A percentile compares a stretch with the other conserved stretches of the same genome.
Conservation (phyloP, 2,888 invertebrate genomes). For the Caenorhabditis sp. region DNA sequence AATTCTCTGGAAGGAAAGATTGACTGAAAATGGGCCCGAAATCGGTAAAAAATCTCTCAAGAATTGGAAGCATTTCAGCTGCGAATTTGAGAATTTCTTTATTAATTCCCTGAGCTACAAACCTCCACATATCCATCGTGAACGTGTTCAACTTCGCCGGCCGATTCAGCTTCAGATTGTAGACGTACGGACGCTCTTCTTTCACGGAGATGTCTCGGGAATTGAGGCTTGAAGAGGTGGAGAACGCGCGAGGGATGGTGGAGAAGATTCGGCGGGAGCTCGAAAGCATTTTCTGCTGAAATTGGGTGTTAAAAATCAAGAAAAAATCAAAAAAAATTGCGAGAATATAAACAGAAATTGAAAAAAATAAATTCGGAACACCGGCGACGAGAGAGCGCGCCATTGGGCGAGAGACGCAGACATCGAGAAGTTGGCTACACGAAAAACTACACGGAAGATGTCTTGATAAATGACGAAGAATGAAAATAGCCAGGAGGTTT, state of each 20-base stretch:
- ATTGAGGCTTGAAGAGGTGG: slow-evolving; percentile 16
- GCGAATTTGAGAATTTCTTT: too few species aligned
- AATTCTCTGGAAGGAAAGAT: slow-evolving; percentile 87
- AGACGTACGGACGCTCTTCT: slow-evolving; percentile 66
- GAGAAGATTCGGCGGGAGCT: slow-evolving; percentile 8
- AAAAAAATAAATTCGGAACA: neutral
- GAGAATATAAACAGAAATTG: neutral
- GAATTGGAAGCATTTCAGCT: too few species aligned
- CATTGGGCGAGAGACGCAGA: slow-evolving; percentile 6
- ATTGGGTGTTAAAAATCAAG: neutral
- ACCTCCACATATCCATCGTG: slow-evolving; percentile 78
- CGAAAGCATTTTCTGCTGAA: slow-evolving; percentile 19
- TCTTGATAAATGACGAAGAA: neutral
- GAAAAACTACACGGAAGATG: slow-evolving; percentile 15
- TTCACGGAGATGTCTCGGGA: slow-evolving; percentile 40
- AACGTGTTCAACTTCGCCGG: slow-evolving; percentile 80
- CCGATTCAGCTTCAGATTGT: slow-evolving; percentile 77
- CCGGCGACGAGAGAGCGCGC: neutral
- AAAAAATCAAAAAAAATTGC: neutral
- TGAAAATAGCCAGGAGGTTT: neutral
- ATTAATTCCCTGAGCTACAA: neutral
- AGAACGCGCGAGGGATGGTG: slow-evolving; percentile 19
- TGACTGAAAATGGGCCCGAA: neutral
- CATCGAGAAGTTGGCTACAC: neutral
- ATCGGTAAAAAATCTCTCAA: too few species aligned